A percentile compares a stretch with the other conserved stretches of the same genome.
Evolutionary conservation across 1,140 invertebrate species (phyloP).

Genomic region (Papilio polytes): DNA sequence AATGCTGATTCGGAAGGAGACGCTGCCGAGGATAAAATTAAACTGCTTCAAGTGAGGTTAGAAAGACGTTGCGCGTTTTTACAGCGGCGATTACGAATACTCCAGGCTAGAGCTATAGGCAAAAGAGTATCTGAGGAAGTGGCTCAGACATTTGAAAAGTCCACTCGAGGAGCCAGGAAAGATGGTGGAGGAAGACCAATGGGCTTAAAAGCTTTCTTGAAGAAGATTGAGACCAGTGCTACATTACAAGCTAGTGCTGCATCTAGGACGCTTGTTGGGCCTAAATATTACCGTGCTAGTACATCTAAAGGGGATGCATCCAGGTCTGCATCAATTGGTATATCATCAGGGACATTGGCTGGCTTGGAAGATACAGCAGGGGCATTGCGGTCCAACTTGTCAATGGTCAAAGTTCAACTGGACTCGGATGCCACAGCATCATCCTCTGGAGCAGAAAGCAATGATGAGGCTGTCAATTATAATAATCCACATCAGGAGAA

Average conservation of each 20-base stretch:
- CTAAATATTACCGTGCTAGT: conserved; percentile 86
- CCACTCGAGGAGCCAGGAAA: conserved; percentile 69
- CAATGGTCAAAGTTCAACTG: conserved; percentile 88
- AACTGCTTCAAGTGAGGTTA: conserved; percentile 86
- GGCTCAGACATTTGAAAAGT: conserved; percentile 88
- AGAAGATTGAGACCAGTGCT: conserved; percentile 72
- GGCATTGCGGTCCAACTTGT: conserved; percentile 88
- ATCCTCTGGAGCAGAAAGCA: conserved; percentile 96
- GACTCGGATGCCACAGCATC: conserved; percentile 97
- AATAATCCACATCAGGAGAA: conserved; percentile 90
- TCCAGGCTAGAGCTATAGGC: conserved; percentile 89
- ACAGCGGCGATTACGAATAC: conserved; percentile 88
- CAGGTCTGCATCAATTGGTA: conserved; percentile 71
- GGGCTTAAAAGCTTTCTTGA: conserved; percentile 71
- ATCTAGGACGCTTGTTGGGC: conserved; percentile 64
- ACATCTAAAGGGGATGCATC: conserved; percentile 84
- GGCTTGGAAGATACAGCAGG: conserved; percentile 88
- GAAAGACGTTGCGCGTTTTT: conserved; percentile 89
- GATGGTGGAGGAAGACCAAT: conserved; percentile 68
- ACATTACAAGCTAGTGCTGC: conserved; percentile 74
- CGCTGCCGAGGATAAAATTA: conserved; percentile 77
- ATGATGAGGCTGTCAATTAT: conserved; percentile 93
- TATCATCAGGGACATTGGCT: conserved; percentile 78
- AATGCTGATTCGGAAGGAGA: conserved; percentile 76
- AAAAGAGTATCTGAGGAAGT: conserved; percentile 91